A percentile compares a stretch with the other conserved stretches of the same genome.
phyloP scores from a whole-genome alignment of 2,888 invertebrate genomes.

The Hipparchia sbordonii region DNA sequence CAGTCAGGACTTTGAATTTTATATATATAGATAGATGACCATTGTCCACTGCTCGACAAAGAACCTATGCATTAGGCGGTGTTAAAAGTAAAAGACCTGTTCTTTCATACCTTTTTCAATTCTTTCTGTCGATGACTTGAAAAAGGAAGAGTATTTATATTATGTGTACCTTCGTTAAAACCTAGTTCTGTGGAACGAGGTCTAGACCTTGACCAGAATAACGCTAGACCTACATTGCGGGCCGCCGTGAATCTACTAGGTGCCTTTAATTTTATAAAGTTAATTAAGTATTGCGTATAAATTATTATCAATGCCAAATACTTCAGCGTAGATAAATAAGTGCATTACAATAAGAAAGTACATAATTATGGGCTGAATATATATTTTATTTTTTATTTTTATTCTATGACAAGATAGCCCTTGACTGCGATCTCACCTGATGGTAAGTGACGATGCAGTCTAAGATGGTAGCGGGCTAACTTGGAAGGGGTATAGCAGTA shows the following conservation, averaged over 20 bases:
- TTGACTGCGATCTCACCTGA: too few relatives aligned
- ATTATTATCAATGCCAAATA: slow-evolving; percentile 10
- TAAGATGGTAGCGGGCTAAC: too few relatives aligned
- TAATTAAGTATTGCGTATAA: slow-evolving; percentile 17
- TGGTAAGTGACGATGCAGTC: too few relatives aligned
- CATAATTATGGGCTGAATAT: not conserved
- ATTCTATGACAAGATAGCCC: too few relatives aligned
- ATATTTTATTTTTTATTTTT: too few relatives aligned
- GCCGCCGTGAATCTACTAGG: slow-evolving; percentile 29
- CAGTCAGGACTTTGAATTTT: too few relatives aligned
- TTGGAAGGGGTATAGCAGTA: too few relatives aligned
- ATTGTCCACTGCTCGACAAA: too few relatives aligned
- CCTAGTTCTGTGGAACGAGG: slow-evolving; percentile 37
- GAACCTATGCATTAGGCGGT: too few relatives aligned
- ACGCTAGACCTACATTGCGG: slow-evolving; percentile 39
- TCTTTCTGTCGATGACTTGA: slow-evolving; percentile 8
- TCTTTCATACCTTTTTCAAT: too few relatives aligned
- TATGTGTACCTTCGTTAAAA: slow-evolving; percentile 29
- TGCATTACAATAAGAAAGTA: not conserved
- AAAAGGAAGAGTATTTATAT: slow-evolving; percentile 36
- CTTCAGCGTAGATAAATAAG: not conserved
- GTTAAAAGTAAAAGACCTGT: too few relatives aligned
- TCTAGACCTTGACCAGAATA: slow-evolving; percentile 43
- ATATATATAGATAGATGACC: too few relatives aligned
- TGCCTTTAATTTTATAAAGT: slow-evolving; percentile 23